Percentiles rank a stretch among this genome's conserved stretches.
phyloP scores from a whole-genome alignment of 2,888 invertebrate species.

The Auanema freiburgensis region DNA sequence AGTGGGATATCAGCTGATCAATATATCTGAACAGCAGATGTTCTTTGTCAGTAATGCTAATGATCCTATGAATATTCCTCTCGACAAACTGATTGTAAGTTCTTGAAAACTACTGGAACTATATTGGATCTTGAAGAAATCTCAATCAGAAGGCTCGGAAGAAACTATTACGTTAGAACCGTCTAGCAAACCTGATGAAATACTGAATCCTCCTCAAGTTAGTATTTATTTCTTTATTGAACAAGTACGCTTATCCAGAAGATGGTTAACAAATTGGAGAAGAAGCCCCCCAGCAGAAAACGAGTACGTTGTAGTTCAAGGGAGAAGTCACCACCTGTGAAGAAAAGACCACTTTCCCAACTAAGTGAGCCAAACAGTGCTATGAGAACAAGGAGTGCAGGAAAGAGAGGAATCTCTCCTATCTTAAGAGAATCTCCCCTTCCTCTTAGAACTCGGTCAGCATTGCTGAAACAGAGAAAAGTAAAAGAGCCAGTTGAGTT shows the following conservation, averaged over 20 bases:
- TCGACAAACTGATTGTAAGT: too few species aligned
- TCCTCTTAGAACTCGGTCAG: not conserved
- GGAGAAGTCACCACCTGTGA: too few species aligned
- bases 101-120: too few species aligned
- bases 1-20: conserved; percentile 3
- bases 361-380: too few species aligned
- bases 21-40: not conserved
- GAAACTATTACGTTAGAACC: not conserved
- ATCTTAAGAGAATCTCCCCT: too few species aligned
- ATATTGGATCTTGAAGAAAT: too few species aligned
- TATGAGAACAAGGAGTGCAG: too few species aligned
- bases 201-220: not conserved
- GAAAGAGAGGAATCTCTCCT: too few species aligned
- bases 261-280: not conserved
- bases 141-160: conserved; percentile 5
- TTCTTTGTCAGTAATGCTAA: not conserved
- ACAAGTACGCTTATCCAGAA: not conserved
- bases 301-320: too few species aligned
- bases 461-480: not conserved
- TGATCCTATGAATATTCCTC: not conserved
- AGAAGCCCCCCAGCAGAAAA: not conserved
- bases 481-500: too few species aligned
- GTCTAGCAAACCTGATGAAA: not conserved
- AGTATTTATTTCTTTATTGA: not conserved
- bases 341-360: too few species aligned